A percentile compares a stretch with the other conserved stretches of the same genome.
Evolutionary conservation across 1,140 invertebrate species (phyloP).

Genomic region (Meloidogyne chitwoodi): DNA sequence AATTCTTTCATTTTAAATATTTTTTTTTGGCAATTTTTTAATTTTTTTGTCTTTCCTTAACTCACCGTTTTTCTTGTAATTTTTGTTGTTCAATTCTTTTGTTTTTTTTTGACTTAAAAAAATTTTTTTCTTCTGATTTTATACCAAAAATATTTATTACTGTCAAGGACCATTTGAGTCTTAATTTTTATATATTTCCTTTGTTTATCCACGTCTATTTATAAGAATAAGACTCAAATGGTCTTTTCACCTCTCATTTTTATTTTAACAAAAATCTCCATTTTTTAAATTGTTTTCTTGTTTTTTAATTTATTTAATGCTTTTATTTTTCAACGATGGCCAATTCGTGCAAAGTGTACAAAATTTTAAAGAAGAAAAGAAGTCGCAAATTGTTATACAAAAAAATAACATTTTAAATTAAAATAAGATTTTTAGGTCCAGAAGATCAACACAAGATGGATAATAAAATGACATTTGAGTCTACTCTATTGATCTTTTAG

Average conservation of each 20-base stretch:
- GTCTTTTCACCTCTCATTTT: no score
- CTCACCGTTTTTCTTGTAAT: not conserved
- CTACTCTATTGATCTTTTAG: not conserved
- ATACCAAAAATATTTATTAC: not conserved
- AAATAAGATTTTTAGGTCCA: not conserved
- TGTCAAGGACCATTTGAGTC: not conserved
- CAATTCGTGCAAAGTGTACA: constrained; percentile 27
- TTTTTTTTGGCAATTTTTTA: not conserved
- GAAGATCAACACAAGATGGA: not conserved
- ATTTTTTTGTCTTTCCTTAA: not conserved
- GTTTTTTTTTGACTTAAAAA: not conserved
- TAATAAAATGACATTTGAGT: not conserved
- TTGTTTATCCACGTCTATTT: no score
- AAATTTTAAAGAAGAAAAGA: not conserved
- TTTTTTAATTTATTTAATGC: not conserved
- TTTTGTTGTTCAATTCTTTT: not conserved
- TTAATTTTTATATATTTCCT: no score
- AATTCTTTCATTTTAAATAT: not conserved
- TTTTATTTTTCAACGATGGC: constrained; percentile 12
- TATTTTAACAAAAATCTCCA: no score
- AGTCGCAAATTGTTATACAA: not conserved
- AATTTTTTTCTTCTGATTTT: not conserved
- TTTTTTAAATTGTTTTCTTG: not conserved
- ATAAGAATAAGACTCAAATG: no score
- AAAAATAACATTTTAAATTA: not conserved